Percentiles rank a stretch among this genome's conserved stretches.
phyloP scores from a whole-genome alignment of 1,140 invertebrate genomes.

The Dinoponera quadriceps region DNA sequence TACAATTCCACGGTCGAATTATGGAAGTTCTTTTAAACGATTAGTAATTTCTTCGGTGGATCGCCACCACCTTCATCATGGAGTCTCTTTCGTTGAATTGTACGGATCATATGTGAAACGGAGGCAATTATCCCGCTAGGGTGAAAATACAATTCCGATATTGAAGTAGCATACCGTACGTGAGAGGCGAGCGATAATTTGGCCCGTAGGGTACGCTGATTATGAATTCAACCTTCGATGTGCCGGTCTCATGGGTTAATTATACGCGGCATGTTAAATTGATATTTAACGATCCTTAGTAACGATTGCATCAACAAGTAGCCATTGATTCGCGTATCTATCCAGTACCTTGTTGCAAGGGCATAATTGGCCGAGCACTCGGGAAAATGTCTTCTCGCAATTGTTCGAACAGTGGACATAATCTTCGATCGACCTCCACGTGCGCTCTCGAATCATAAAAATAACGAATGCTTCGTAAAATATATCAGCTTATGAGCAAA shows the following conservation, averaged over 20 bases:
- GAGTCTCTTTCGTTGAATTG: conserved; percentile 56
- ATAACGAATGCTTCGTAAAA: neutral
- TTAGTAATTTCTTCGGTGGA: conserved; percentile 51
- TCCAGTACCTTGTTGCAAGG: neutral
- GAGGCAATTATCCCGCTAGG: conserved; percentile 50
- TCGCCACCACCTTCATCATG: conserved; percentile 41
- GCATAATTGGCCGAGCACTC: neutral
- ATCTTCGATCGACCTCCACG: neutral
- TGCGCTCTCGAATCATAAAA: neutral
- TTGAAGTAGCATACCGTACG: conserved; percentile 46
- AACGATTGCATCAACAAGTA: conserved; percentile 62
- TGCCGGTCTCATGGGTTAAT: conserved; percentile 51
- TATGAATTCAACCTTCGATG: conserved; percentile 52
- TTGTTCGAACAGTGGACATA: too few species aligned
- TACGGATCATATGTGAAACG: conserved; percentile 49
- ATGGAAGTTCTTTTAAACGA: conserved; percentile 52
- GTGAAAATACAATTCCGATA: conserved; percentile 48
- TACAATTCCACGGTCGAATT: conserved; percentile 34
- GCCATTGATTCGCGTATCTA: conserved; percentile 9
- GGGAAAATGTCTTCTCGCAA: neutral
- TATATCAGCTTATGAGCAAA: neutral
- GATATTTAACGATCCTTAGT: conserved; percentile 59
- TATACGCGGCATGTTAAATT: conserved; percentile 53
- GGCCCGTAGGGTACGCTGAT: conserved; percentile 50
- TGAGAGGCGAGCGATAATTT: conserved; percentile 37